Base-by-base conservation (phyloP, 2,797 vertebrate genomes). In the Hippoglossus hippoglossus region DNA sequence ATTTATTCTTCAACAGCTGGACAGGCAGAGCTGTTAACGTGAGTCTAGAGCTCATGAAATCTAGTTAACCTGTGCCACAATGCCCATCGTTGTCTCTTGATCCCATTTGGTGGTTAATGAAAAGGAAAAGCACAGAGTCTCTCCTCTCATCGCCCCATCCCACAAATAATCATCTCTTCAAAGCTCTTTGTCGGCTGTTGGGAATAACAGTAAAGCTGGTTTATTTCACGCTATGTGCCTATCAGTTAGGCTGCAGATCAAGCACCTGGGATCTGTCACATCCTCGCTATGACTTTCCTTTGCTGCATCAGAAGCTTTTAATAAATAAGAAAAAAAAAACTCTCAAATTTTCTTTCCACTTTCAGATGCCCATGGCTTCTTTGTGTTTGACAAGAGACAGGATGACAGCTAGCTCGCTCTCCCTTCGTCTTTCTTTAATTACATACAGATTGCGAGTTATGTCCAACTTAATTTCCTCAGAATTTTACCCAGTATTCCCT, bases 361-460 rank as follows among this genome's bases (percentile, higher is more conserved):
- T 89, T 74, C 81, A 90, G 85, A 84, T 83, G 88, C 77, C 83
- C 68, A 22, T 59, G 78, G 73, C 81, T 63, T 85, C 82, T 91
- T 91, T 88, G 76, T 82, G 74, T 80, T 87, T 89, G 80, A 93
- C 86, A 91, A 77, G 86, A 88, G 84, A 86, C 87, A 81, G 80
- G 69, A 82, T 90, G 87, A 87, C 89, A 89, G 86, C 83, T 56
- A 46, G 60, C 73, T 64, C 55, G 71, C 60, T 55, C 75, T 56
- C 44, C 24, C 57, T 12, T 63, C 24, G 53, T 41, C 67, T 44
- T 59, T 56, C 76, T 78, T 68, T 87, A 91, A 92, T 90, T 92
- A 86, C 78, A 83, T 57, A 82, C 88, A 88, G 88, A 90, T 89
- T 89, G 77, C 52, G 24, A 85, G 78, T 86, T 78, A 73, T 84